A percentile compares a stretch with the other conserved stretches of the same genome.
These are phyloP conservation scores for Agapetus fuscipes DNA, from an alignment of 2,888 invertebrate genomes.

Conservation along the genomic window DNA sequence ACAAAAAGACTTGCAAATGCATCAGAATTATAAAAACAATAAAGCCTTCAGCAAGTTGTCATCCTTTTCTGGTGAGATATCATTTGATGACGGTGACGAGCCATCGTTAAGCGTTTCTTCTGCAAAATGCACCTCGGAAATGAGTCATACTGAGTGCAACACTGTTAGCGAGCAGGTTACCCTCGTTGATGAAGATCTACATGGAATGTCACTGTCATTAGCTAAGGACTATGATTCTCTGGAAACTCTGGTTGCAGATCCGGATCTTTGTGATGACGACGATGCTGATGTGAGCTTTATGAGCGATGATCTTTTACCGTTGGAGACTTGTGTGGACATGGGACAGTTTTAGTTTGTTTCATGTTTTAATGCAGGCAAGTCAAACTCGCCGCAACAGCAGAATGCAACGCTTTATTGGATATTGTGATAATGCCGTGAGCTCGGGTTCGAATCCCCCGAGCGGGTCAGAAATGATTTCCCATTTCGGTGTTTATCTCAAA, in stretches of 20 bases:
- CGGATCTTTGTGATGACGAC: constrained; percentile 13
- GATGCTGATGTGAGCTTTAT: constrained; percentile 33
- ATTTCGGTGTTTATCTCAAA: too few relatives aligned
- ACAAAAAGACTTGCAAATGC: constrained; percentile 16
- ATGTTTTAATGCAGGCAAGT: not conserved
- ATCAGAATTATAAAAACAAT: constrained; percentile 12
- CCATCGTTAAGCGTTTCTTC: not conserved
- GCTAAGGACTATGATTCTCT: not conserved
- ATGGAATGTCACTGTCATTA: not conserved
- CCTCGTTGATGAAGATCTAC: not conserved
- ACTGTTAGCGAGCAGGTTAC: not conserved
- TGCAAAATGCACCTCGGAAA: not conserved
- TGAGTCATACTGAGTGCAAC: not conserved
- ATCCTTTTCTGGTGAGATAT: constrained; percentile 19
- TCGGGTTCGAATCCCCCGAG: not conserved
- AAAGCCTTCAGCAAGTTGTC: constrained; percentile 16
- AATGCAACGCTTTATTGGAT: not conserved
- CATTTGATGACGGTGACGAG: constrained; percentile 12
- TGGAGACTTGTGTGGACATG: constrained; percentile 46
- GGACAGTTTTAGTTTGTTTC: constrained; percentile 34
- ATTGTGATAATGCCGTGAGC: not conserved
- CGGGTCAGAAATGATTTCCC: too few relatives aligned
- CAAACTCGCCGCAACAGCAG: not conserved
- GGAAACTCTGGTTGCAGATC: constrained; percentile 12
- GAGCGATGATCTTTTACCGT: constrained; percentile 36